Conservation (phyloP, 2,888 invertebrate genomes). For the Caenorhabditis macrosperma region DNA sequence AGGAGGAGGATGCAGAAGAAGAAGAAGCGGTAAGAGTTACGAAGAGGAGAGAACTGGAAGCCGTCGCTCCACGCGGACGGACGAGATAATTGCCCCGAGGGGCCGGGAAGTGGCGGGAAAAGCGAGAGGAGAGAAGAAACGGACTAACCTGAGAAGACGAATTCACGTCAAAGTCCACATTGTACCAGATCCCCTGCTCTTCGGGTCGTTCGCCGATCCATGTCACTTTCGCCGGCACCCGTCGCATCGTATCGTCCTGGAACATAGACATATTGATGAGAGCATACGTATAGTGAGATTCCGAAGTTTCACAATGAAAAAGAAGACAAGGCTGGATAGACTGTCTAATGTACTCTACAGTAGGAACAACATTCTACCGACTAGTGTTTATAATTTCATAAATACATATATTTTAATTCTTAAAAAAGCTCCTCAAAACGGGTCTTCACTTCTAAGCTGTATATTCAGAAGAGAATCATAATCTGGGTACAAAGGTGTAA, state of each 20-base stretch:
- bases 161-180: constrained; percentile 46
- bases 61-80: constrained; percentile 3
- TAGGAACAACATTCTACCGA: too few relatives aligned
- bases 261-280: too few relatives aligned
- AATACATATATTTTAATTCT: too few relatives aligned
- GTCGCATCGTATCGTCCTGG: constrained; percentile 44
- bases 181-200: constrained; percentile 50
- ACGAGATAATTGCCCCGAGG: constrained; percentile 39
- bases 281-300: too few relatives aligned
- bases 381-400: too few relatives aligned
- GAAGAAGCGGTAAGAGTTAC: constrained; percentile 25
- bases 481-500: background rate
- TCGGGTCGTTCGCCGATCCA: constrained; percentile 52
- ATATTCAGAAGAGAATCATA: background rate
- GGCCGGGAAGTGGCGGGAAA: background rate
- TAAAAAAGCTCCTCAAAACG: too few relatives aligned
- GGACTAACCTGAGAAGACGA: constrained; percentile 23
- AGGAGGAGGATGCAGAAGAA: constrained; percentile 14
- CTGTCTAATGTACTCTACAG: too few relatives aligned
- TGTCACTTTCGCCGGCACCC: constrained; percentile 41
- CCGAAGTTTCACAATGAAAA: too few relatives aligned
- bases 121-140: background rate
- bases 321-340: too few relatives aligned
- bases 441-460: background rate
- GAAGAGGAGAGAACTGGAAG: constrained; percentile 22